A percentile compares a stretch with the other conserved stretches of the same genome.
These are phyloP conservation scores for Pelochelys cantorii DNA, from an alignment of 2,797 vertebrate genomes.

Conservation along the genomic window DNA sequence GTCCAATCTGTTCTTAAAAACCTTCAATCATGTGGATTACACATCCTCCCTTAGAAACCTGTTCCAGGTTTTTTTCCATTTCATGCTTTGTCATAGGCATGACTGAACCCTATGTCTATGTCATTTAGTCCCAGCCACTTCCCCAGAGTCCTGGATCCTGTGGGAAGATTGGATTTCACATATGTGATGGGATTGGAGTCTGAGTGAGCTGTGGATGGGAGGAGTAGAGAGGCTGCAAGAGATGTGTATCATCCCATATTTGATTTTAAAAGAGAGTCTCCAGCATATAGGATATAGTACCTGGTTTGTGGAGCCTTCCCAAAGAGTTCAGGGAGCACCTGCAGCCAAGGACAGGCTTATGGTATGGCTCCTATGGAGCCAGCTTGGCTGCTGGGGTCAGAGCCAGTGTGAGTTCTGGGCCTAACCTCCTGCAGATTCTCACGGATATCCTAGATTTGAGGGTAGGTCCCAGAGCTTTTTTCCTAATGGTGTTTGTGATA, in stretches of 20 bases:
- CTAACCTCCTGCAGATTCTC: fast-evolving
- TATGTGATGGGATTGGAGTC: not conserved
- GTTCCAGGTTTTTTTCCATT: not conserved
- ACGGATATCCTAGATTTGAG: not conserved
- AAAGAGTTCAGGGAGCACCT: not conserved
- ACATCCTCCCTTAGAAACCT: not conserved
- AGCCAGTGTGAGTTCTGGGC: not conserved
- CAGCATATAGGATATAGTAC: fast-evolving
- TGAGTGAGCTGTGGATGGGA: not conserved
- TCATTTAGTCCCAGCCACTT: not conserved
- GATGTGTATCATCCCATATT: not conserved
- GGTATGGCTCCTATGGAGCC: not conserved
- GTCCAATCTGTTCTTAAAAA: not conserved
- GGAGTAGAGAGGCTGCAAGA: fast-evolving
- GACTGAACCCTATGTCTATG: not conserved
- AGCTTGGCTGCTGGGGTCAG: not conserved
- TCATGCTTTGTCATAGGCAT: not conserved
- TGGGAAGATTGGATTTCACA: not conserved
- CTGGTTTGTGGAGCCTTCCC: not conserved
- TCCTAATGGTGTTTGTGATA: not conserved
- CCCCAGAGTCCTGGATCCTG: not conserved
- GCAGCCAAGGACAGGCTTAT: not conserved
- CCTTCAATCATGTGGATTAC: not conserved
- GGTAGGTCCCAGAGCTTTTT: not conserved
- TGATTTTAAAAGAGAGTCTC: not conserved